Evolutionary conservation across 2,888 invertebrate genomes (phyloP).

Genomic region (Athalia cordata): DNA sequence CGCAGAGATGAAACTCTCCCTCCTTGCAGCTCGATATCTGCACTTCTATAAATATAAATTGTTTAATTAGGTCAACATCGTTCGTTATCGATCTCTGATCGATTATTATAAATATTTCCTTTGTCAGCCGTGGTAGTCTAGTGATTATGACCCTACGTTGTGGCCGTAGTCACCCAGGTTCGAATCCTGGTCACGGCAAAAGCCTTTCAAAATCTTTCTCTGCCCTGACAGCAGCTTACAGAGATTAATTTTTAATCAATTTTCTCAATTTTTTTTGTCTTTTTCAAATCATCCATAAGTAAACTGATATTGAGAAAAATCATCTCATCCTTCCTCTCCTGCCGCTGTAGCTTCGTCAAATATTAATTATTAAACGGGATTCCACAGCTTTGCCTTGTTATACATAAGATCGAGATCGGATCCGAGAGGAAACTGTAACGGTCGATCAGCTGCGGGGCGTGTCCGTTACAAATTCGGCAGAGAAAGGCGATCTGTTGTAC

Average conservation of each 20-base stretch:
- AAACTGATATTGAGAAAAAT: not conserved
- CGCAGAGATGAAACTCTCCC: too few species aligned
- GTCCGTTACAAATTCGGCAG: slow-evolving; percentile 15
- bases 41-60: too few species aligned
- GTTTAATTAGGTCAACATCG: slow-evolving; percentile 12
- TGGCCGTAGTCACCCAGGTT: slow-evolving; percentile 74
- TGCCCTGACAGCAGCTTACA: not conserved
- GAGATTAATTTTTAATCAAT: slow-evolving; percentile 7
- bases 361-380: not conserved
- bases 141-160: slow-evolving; percentile 73
- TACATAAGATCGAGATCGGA: slow-evolving; percentile 24
- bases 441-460: slow-evolving; percentile 12
- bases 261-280: not conserved
- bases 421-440: slow-evolving; percentile 6
- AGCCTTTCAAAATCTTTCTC: not conserved
- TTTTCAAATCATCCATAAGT: too few species aligned
- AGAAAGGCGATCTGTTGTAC: slow-evolving; percentile 9
- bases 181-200: slow-evolving; percentile 74
- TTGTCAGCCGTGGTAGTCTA: slow-evolving; percentile 70
- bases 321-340: too few species aligned
- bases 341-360: not conserved
- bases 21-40: too few species aligned
- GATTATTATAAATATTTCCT: slow-evolving; percentile 14
- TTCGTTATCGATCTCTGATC: slow-evolving; percentile 10
- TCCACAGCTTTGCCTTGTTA: not conserved